phyloP scores from a whole-genome alignment of 2,797 vertebrate genomes.

The Lerista edwardsae region DNA sequence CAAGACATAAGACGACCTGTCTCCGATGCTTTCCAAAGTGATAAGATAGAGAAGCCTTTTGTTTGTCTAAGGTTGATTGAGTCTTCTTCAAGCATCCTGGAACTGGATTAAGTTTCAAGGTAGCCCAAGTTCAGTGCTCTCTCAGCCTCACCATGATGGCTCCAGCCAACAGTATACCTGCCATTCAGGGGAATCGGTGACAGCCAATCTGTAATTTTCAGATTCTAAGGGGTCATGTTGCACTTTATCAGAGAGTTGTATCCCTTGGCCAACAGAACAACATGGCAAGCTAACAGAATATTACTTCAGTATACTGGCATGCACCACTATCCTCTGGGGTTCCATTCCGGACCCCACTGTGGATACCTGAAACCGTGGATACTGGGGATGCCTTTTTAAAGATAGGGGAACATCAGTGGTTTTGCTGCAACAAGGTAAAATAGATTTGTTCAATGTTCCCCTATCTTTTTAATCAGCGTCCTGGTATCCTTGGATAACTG shows the following conservation, averaged over 20 bases:
- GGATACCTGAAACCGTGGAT: too few species aligned
- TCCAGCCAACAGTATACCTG: background rate
- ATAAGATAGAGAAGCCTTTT: background rate
- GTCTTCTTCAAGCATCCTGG: background rate
- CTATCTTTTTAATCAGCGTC: too few species aligned
- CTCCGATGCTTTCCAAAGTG: constrained; percentile 1
- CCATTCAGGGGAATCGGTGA: background rate
- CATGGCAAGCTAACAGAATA: background rate
- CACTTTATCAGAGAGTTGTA: constrained; percentile 3
- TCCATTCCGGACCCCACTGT: too few species aligned
- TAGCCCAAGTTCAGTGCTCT: background rate
- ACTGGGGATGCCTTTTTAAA: too few species aligned
- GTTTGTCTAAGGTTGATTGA: background rate
- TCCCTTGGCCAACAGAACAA: background rate
- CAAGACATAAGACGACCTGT: background rate
- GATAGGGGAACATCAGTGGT: too few species aligned
- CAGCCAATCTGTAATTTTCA: background rate
- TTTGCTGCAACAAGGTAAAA: too few species aligned
- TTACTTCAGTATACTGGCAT: too few species aligned
- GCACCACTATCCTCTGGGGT: too few species aligned
- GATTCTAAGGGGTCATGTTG: constrained; percentile 19
- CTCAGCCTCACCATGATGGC: background rate
- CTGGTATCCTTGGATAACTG: too few species aligned
- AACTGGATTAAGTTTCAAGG: too few species aligned
- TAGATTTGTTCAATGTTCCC: too few species aligned